Percentiles rank a stretch among this genome's conserved stretches.
These are phyloP conservation scores for Proteles cristata DNA, from an alignment of 2,113 vertebrate species.

Conservation along the genomic window DNA sequence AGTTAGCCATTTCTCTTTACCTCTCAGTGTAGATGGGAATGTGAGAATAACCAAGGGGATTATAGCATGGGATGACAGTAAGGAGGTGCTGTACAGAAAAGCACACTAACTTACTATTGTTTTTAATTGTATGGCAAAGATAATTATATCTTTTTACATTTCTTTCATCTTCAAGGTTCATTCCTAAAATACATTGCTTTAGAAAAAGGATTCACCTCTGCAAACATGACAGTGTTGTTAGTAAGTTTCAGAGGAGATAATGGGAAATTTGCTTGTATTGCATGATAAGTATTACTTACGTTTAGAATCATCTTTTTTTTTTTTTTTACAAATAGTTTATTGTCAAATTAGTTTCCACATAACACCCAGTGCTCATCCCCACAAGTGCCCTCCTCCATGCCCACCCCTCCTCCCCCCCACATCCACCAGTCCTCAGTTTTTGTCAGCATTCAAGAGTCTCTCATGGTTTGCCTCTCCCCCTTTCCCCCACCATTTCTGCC, in stretches of 20 bases:
- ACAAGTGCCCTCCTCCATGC: too few species aligned
- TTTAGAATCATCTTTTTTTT: conserved; percentile 38
- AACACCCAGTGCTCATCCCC: too few species aligned
- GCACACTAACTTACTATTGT: neutral
- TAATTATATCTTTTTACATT: neutral
- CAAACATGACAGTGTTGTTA: neutral
- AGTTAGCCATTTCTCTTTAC: neutral
- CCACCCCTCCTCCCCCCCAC: too few species aligned
- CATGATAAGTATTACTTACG: neutral
- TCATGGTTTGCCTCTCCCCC: too few species aligned
- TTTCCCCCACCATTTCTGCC: too few species aligned
- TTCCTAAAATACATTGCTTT: neutral
- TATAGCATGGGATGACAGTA: neutral
- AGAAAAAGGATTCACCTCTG: neutral
- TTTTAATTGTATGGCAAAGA: neutral
- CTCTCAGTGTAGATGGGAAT: neutral
- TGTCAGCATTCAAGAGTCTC: too few species aligned
- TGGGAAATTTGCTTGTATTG: neutral
- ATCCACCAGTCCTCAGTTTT: too few species aligned
- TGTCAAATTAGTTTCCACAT: too few species aligned
- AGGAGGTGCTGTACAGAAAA: neutral
- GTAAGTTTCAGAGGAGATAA: conserved; percentile 21
- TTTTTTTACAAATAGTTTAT: too few species aligned
- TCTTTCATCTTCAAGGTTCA: neutral
- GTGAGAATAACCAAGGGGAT: neutral